Percentiles rank a stretch among this genome's conserved stretches.
phyloP scores from a whole-genome alignment of 2,888 invertebrate species.

The Callinectes sapidus region DNA sequence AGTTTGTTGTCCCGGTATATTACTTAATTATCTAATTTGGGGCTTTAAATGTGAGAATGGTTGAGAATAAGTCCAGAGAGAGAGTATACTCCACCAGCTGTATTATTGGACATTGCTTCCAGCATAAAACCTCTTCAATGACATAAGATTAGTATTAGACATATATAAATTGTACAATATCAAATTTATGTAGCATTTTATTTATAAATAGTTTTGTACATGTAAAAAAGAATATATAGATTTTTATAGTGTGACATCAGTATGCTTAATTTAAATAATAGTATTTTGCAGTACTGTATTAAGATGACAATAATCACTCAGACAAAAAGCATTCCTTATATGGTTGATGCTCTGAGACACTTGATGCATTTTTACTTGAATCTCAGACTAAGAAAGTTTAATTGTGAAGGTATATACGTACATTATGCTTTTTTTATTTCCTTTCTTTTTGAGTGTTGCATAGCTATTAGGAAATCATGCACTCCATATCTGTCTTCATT shows the following conservation, averaged over 20 bases:
- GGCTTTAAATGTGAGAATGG: background rate
- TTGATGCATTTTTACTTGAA: background rate
- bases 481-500: background rate
- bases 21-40: background rate
- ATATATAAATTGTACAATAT: background rate
- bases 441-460: background rate
- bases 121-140: background rate
- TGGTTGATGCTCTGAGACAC: background rate
- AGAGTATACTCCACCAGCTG: background rate
- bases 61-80: background rate
- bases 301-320: background rate
- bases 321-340: background rate
- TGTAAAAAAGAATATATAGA: constrained; percentile 2
- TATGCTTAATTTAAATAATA: constrained; percentile 6
- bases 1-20: background rate
- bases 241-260: background rate
- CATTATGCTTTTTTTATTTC: background rate
- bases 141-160: background rate
- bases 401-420: background rate
- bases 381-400: background rate
- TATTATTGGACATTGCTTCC: background rate
- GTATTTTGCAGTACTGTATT: background rate
- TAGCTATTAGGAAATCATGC: background rate
- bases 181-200: constrained; percentile 4
- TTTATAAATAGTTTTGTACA: background rate